Conservation (phyloP, 2,797 vertebrate genomes). For the Tachyglossus aculeatus region DNA sequence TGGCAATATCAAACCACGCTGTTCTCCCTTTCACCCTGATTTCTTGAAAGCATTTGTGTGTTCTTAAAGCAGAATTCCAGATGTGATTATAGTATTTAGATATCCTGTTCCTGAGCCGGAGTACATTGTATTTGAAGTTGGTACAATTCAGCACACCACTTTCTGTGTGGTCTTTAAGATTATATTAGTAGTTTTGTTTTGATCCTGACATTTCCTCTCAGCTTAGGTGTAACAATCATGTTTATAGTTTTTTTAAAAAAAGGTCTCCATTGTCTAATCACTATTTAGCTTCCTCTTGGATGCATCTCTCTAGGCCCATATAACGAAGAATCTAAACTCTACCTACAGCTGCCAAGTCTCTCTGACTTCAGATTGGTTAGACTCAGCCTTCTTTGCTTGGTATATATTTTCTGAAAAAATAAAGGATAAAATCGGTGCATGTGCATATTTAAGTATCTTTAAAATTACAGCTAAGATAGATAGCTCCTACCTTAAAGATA, state of each 20-base stretch:
- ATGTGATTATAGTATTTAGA: conserved; percentile 42
- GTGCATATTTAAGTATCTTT: conserved; percentile 16
- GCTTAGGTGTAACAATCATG: conserved; percentile 41
- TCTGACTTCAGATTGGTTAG: background rate
- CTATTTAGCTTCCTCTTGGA: conserved; percentile 47
- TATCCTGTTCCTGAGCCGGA: background rate
- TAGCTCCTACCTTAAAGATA: conserved; percentile 18
- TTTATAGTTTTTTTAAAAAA: conserved; percentile 41
- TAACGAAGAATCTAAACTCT: background rate
- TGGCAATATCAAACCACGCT: conserved; percentile 28
- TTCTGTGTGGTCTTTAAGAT: conserved; percentile 54
- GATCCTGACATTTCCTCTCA: conserved; percentile 52
- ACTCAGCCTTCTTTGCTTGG: no score
- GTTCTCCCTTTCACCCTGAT: background rate
- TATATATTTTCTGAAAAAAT: conserved; percentile 29
- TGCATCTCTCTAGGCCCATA: conserved; percentile 20
- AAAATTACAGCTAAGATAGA: conserved; percentile 8
- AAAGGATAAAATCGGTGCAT: conserved; percentile 18
- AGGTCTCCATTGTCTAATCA: conserved; percentile 59
- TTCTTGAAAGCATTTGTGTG: conserved; percentile 13
- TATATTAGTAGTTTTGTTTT: conserved; percentile 56
- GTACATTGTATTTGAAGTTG: conserved; percentile 41
- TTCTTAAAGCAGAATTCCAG: conserved; percentile 55
- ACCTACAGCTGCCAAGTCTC: background rate
- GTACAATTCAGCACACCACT: background rate